Percentiles rank a stretch among this genome's conserved stretches.
phyloP scores from a whole-genome alignment of 2,888 invertebrate species.

The Siphonodentalium dalli region DNA sequence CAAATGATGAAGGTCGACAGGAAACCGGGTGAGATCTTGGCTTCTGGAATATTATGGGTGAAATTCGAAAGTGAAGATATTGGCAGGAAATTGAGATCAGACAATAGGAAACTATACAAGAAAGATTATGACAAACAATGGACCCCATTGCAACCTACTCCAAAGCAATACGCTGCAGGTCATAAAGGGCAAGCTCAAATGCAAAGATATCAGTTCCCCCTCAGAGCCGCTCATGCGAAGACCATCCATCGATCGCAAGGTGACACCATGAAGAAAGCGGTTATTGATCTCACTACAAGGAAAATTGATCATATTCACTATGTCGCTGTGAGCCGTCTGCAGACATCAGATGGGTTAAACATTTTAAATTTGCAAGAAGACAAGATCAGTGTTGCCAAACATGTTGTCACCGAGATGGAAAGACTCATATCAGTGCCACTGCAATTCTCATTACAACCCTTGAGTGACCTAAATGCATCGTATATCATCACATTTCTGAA shows the following conservation, averaged over 20 bases:
- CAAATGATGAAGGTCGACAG: conserved; percentile 18
- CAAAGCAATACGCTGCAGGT: conserved; percentile 19
- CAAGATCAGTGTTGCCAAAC: conserved; percentile 15
- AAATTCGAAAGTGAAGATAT: conserved; percentile 17
- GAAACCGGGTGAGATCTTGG: background rate
- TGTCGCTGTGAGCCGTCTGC: conserved; percentile 29
- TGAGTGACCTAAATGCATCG: too few species aligned
- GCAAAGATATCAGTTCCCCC: conserved; percentile 29
- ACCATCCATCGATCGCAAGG: conserved; percentile 30
- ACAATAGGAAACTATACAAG: conserved; percentile 9
- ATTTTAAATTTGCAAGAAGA: conserved; percentile 22
- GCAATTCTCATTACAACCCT: too few species aligned
- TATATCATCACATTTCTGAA: too few species aligned
- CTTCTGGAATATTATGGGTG: conserved; percentile 24
- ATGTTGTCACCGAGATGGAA: too few species aligned
- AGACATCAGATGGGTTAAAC: conserved; percentile 20
- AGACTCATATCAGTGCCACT: too few species aligned
- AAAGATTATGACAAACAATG: conserved; percentile 9
- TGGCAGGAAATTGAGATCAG: conserved; percentile 15
- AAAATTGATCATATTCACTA: conserved; percentile 29
- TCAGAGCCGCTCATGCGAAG: conserved; percentile 26
- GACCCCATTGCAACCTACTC: conserved; percentile 21
- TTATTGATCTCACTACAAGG: conserved; percentile 27
- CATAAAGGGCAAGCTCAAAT: conserved; percentile 15
- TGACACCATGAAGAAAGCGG: conserved; percentile 23